Percentiles rank a stretch among this genome's conserved stretches.
phyloP scores from a whole-genome alignment of 2,888 invertebrate genomes.

The Trachelus tabidus region DNA sequence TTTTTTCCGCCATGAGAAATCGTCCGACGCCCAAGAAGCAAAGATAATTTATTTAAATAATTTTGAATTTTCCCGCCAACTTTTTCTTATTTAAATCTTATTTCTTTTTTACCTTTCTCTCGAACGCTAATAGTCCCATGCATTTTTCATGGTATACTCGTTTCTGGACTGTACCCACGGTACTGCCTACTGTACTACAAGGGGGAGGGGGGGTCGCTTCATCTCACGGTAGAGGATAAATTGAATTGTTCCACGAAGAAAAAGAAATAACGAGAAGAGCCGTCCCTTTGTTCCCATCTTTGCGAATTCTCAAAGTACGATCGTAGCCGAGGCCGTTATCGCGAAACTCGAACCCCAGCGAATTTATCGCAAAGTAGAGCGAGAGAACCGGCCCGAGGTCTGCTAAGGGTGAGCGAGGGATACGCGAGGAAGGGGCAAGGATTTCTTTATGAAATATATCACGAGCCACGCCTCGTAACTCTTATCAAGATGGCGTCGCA shows the following conservation, averaged over 20 bases:
- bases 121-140: background rate
- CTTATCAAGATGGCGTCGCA: slow-evolving; percentile 46
- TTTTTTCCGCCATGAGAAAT: slow-evolving; percentile 60
- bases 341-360: slow-evolving; percentile 25
- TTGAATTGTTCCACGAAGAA: background rate
- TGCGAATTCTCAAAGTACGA: background rate
- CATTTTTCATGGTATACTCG: background rate
- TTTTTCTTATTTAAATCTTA: background rate
- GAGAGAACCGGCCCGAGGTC: slow-evolving; percentile 22
- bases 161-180: background rate
- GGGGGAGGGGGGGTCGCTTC: background rate
- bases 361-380: slow-evolving; percentile 40
- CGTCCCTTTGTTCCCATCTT: background rate
- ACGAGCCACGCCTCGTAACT: slow-evolving; percentile 50
- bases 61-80: background rate
- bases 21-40: slow-evolving; percentile 38
- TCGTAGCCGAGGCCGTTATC: slow-evolving; percentile 25
- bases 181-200: background rate
- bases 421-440: slow-evolving; percentile 9
- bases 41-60: background rate
- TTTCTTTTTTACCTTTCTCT: background rate
- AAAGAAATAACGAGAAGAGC: background rate
- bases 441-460: slow-evolving; percentile 50
- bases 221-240: background rate
- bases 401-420: background rate